phyloP scores from a whole-genome alignment of 2,888 invertebrate genomes.

The Caenorhabditis sinica region DNA sequence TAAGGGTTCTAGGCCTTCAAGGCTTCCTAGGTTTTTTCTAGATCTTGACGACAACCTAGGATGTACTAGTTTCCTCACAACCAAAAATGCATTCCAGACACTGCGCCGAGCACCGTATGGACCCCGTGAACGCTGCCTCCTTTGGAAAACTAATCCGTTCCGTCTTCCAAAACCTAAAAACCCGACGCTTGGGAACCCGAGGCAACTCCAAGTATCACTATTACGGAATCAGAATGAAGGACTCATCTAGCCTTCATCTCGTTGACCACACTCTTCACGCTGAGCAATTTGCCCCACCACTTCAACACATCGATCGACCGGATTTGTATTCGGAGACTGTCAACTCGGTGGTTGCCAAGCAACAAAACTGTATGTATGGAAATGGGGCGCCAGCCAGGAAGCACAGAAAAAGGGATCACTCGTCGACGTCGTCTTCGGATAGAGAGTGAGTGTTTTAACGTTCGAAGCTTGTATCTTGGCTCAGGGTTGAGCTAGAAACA shows the following conservation, averaged over 20 bases:
- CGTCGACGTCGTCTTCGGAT: constrained; percentile 51
- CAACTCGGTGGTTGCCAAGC: constrained; percentile 37
- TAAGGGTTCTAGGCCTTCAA: not conserved
- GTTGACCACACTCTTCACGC: not conserved
- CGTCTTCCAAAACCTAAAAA: constrained; percentile 96
- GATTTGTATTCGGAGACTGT: constrained; percentile 58
- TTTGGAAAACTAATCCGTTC: constrained; percentile 99
- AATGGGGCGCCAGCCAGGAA: constrained; percentile 16
- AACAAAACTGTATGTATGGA: constrained; percentile 20
- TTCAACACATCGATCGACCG: constrained; percentile 13
- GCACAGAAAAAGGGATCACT: constrained; percentile 24
- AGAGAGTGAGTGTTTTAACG: constrained; percentile 55
- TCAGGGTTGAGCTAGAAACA: too few species aligned
- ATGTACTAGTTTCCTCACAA: too few species aligned
- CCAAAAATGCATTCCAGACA: constrained; percentile 86
- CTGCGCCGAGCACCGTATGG: constrained; percentile 92
- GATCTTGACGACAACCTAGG: too few species aligned
- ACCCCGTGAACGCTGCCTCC: constrained; percentile 99
- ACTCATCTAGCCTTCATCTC: not conserved
- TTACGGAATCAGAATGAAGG: constrained; percentile 92
- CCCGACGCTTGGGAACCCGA: constrained; percentile 93
- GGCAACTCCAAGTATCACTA: constrained; percentile 91
- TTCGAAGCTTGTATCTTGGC: too few species aligned
- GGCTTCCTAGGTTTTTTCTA: too few species aligned
- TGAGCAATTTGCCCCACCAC: constrained; percentile 2